Conservation (phyloP, 2,888 invertebrate species). For the Parochlus steinenii region DNA sequence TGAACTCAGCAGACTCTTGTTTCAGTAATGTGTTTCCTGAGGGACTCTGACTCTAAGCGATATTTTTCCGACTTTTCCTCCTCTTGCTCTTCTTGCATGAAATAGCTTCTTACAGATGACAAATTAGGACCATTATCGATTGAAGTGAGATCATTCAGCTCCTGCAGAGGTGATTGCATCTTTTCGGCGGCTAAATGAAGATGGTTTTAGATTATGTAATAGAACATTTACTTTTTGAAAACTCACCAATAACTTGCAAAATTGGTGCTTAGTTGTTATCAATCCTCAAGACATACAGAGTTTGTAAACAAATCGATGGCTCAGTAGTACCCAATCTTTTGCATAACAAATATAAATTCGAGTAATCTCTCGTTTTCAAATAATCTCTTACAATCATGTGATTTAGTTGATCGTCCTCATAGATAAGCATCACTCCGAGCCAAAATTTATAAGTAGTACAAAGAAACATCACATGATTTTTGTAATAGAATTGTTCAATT, state of each 20-base stretch:
- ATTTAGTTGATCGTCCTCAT: conserved; percentile 71
- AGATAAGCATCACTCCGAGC: conserved; percentile 67
- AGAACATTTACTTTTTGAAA: too few relatives aligned
- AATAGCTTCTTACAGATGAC: conserved; percentile 21
- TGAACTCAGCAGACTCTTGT: conserved; percentile 60
- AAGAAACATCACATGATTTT: conserved; percentile 71
- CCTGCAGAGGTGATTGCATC: conserved; percentile 71
- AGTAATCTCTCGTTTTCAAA: conserved; percentile 52
- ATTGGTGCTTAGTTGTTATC: conserved; percentile 42
- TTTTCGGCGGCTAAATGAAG: conserved; percentile 68
- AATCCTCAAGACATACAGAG: conserved; percentile 57
- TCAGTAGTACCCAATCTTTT: conserved; percentile 60
- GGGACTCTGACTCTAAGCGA: conserved; percentile 51
- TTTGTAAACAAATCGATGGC: conserved; percentile 74
- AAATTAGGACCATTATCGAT: conserved; percentile 19
- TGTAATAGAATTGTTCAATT: conserved; percentile 57
- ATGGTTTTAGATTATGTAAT: too few relatives aligned
- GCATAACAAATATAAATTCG: conserved; percentile 60
- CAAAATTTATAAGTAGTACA: conserved; percentile 77
- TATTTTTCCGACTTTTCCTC: conserved; percentile 60
- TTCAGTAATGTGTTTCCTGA: conserved; percentile 59
- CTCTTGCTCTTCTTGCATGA: conserved; percentile 32
- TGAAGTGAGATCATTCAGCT: conserved; percentile 67
- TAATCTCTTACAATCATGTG: conserved; percentile 51
- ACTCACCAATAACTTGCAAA: conserved; percentile 40